Conservation (phyloP, 2,113 vertebrate genomes). For the Microtus montanus region DNA sequence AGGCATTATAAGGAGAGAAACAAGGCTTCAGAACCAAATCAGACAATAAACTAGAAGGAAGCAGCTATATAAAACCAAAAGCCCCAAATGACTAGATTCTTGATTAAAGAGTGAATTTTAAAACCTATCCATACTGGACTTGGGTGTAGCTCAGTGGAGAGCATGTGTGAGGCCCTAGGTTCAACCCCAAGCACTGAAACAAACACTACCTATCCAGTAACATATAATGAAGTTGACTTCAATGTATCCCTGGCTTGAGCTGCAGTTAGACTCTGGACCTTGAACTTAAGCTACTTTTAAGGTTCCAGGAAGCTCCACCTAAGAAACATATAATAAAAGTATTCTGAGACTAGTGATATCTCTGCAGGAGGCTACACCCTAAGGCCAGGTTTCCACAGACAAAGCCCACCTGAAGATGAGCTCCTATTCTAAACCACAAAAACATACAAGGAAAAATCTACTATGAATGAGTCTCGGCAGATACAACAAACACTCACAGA, state of each 20-base stretch:
- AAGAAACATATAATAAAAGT: conserved; percentile 46
- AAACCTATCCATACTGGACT: background rate
- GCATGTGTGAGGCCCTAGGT: background rate
- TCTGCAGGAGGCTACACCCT: background rate
- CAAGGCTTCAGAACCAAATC: background rate
- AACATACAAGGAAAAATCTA: conserved; percentile 16
- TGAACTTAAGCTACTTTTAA: background rate
- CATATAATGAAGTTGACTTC: conserved; percentile 16
- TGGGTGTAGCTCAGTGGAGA: background rate
- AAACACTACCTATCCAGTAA: background rate
- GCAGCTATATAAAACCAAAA: conserved; percentile 8
- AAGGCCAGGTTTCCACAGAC: conserved; percentile 9
- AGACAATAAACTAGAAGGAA: conserved; percentile 29
- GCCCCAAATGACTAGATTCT: background rate
- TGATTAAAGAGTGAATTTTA: conserved; percentile 28
- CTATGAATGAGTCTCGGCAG: conserved; percentile 12
- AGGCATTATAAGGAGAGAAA: background rate
- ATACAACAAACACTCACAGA: conserved; percentile 34
- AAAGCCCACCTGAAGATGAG: background rate
- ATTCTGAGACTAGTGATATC: background rate
- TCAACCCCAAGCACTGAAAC: background rate
- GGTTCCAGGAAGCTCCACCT: conserved; percentile 20
- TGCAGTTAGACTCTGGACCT: background rate
- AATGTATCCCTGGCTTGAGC: background rate
- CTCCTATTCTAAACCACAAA: conserved; percentile 27